Base-by-base conservation (phyloP, 30 jellyfish, hydroid and myxozoan species). In the Clytia hemisphaerica region DNA sequence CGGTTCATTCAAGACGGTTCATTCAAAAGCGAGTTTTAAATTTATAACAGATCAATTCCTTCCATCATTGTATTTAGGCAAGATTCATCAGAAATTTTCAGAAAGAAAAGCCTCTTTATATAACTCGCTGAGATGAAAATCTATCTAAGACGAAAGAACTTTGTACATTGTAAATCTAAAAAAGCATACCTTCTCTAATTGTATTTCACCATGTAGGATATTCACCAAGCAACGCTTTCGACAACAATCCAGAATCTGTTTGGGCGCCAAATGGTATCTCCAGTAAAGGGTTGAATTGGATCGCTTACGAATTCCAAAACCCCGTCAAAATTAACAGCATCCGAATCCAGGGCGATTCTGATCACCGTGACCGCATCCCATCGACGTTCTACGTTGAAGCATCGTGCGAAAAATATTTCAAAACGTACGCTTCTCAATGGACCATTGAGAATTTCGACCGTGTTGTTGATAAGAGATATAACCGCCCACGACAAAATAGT, bases 211-310 rank as follows among this genome's bases (percentile, higher is more conserved):
- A n/a, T 53, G 25, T 14, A 88, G 97, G 97, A 5, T 88, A 88
- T 70, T 88, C 71, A 76, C 91, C 97, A 31, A 88, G 97, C 79
- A 88, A 88, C 30, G 97, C 97, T 10, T 88, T 79, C 33, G 97
- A 88, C 67, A 88, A 88, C 94, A 88, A 88, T 74, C 73, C 76
- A 2, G 97, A 88, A 24, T 71, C 92, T 48, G 65, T 88, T 10
- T 88, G 97, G 97, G 97, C 80, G 6, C 80, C 97, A 42, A 88
- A 88, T 49, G 97, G 97, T 21, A 75, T 74, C 18, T 88, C 97
- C 1, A 73, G 93, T 7, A 93, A 94, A 26, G 97, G 97, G 26
- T 58, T 88, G 64, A 88, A 88, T 57, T 88, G 97, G 97, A 75
- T 88, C 67, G 97, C 97, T 3, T 88, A 79, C 54, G 97, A 75